Conservation (phyloP, 2,888 invertebrate genomes). For the Calameuta pallipes region DNA sequence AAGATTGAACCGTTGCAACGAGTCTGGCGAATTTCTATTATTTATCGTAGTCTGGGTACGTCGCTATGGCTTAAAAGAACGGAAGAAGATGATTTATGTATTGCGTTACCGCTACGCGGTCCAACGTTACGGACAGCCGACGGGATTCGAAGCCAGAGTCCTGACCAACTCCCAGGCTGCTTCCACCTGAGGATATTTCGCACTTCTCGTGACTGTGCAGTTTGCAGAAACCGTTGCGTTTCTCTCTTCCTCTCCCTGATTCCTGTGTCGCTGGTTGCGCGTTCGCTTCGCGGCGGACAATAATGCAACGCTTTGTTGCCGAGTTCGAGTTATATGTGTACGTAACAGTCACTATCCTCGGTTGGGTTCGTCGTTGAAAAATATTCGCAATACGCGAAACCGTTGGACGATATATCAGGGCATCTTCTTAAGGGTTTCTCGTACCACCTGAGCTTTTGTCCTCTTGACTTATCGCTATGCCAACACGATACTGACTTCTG, state of each 20-base stretch:
- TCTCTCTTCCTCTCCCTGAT: neutral
- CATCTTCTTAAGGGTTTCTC: neutral
- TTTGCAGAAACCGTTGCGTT: neutral
- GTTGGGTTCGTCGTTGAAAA: slow-evolving; percentile 1
- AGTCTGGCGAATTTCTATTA: neutral
- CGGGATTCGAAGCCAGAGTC: neutral
- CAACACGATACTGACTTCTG: neutral
- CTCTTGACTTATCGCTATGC: neutral
- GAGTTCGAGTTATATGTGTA: neutral
- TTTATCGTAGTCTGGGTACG: neutral
- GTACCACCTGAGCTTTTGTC: slow-evolving; percentile 1
- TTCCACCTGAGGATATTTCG: neutral
- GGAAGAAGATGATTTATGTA: neutral
- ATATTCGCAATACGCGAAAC: neutral
- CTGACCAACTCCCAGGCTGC: neutral
- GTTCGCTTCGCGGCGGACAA: neutral
- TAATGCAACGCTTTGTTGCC: neutral
- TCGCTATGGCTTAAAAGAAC: neutral
- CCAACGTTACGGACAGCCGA: neutral
- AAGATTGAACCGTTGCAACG: neutral
- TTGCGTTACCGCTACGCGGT: neutral
- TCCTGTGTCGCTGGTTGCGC: too few species aligned
- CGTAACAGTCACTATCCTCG: neutral
- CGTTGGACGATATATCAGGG: neutral
- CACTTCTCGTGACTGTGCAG: neutral